Evolutionary conservation across 2,888 invertebrate species (phyloP), one percentile per base, ranked within the genome.

Genomic region (Psylliodes chrysocephalus): DNA sequence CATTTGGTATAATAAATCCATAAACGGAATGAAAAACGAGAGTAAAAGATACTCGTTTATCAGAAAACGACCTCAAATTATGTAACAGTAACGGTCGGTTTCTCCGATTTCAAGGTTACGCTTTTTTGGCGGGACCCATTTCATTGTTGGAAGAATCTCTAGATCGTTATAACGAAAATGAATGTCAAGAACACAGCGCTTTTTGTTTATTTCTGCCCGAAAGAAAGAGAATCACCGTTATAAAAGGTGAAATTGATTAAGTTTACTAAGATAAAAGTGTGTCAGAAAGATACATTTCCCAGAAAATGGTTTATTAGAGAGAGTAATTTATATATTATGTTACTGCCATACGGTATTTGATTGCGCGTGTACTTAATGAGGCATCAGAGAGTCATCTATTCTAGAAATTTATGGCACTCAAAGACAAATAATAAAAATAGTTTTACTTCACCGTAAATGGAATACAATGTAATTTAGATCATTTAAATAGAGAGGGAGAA

Each of bases 51-150:
- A 46, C 30, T 44, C 46, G 56, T 54, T 42, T 54, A 42, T 54
- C 54, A 28, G 42, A 42, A 57, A 42, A 64, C 64, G 59, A 64
- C 60, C 60, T 64, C 33, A 64, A 60, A 25, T 62, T 66, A 66
- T 59, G 46, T 54, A 66, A 66, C 22, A 33, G 47, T 54, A 57
- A 57, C 61, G 65, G 61, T 65, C 54, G 52, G 40, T 63, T 56
- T 51, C 51, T 35, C 42, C 40, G 18, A 28, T 40, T 51, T 51
- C 63, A 63, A 57, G 63, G 52, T 42, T 18, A 55, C 14, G 57
- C 44, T 51, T 63, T 63, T 57, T 57, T 25, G 46, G 28, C 15
- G 49, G 12, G 30, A 18, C 42, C 18, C 17, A 42, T 18, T 42
- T 42, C 42, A 51, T 17, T 17, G 28, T 40, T 35, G 40, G 8